Evolutionary conservation across 2,113 vertebrate species (phyloP), one percentile per base, ranked within the genome.

Genomic region (Lathamus discolor): DNA sequence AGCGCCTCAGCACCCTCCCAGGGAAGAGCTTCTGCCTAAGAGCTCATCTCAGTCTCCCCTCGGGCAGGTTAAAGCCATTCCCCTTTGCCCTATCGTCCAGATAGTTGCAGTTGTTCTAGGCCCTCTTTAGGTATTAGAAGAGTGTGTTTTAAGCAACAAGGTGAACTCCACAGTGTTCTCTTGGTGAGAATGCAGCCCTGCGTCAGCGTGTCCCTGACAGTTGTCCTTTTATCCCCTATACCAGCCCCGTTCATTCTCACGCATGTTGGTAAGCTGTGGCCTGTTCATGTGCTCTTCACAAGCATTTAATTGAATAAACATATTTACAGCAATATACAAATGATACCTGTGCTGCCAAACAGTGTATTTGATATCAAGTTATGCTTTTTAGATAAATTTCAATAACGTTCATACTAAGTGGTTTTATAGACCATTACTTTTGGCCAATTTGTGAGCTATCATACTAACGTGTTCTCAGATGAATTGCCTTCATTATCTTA

Each of bases 341-440:
- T 29, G 23, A 43, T 92, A 37, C 6, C 54, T 3, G 3, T 76
- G 66, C 70, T 89, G 22, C 84, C 52, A 61, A 75, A 14, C 77
- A 48, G 39, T 48, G 61, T 85, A 20, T 72, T 92, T 89, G 77
- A 27, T 91, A 87, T 3, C 69, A 70, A 72, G 62, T n/a, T 81
- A 67, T 29, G 44, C 54, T 82, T 82, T 84, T 61, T 41, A 92
- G 74, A 86, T 87, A 91, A 84, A 92, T 81, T 89, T 68, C 73
- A 52, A 31, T 68, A 48, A 79, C 11, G 0, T 49, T 91, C 35
- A 6, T 75, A 64, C 69, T 84, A 83, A 87, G 77, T 89, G 43
- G 57, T 84, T 95, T 95, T 93, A 86, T 88, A 90, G 91, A 51
- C 55, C 37, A 51, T 97, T 95, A 86, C 88, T 96, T 91, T 86